Evolutionary conservation across 2,888 invertebrate genomes (phyloP), one percentile per base, ranked within the genome.

Genomic region (Phrixothrix hirtus): DNA sequence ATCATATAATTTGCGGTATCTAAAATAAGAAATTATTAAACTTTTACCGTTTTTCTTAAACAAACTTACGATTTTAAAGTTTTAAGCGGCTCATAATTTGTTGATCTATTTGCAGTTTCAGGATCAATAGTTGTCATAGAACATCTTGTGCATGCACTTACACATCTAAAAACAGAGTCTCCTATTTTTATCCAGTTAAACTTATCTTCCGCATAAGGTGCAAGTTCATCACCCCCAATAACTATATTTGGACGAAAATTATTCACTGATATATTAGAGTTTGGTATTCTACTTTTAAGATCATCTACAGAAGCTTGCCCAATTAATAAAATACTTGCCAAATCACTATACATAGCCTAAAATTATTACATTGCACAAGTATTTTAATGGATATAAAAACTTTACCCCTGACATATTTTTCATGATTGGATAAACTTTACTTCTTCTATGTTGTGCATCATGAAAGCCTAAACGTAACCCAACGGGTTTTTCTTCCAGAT

Each of bases 271-370:
- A 82, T 73, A 1, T 71, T 68, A 5, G 66, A 66, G 17, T 59
- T 64, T 7, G 52, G 44, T 26, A 83, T 66, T 44, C 75, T 75
- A 13, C 68, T 63, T 63, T 81, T 81, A 15, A 84, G 62, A 35
- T 80, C 78, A 1, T 75, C 70, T 1, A 84, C 64, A 0, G 84
- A 83, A 2, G 74, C 64, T 48, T 78, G 73, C 9, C 77, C 77
- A 48, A 83, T 69, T 9, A 84, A 53, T 69, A 80, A 76, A 56
- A 79, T 79, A 31, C 80, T 78, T 1, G 80, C 73, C 31, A 81
- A 65, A 63, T 84, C 83, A 1, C 80, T 72, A 62, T 77, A 81
- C 4, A 78, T 62, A 10, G 79, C 80, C 80, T 80, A 30, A 27
- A 50, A 42, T n/a, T 0, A 6, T 11, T 13, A 7, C 16, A 10